Percentiles rank a stretch among this genome's conserved stretches.
These are phyloP conservation scores for Brachypteracias leptosomus DNA, from an alignment of 2,113 vertebrate species.

Conservation along the genomic window DNA sequence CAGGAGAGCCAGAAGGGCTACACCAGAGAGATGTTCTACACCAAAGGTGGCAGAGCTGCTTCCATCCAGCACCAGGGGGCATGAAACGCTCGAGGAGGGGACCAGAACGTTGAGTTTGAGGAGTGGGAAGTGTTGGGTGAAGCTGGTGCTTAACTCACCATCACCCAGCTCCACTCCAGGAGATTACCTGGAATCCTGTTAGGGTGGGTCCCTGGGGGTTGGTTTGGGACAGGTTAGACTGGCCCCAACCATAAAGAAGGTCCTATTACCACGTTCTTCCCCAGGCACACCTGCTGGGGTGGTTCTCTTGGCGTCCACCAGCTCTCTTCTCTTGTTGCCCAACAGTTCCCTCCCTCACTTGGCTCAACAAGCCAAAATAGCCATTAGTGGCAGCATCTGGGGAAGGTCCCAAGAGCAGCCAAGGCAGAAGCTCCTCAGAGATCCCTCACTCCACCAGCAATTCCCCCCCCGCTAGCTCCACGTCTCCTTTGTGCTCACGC, in stretches of 20 bases:
- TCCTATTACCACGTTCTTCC: neutral
- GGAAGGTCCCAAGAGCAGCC: neutral
- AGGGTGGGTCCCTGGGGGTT: neutral
- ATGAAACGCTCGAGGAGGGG: neutral
- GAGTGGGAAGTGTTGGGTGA: neutral
- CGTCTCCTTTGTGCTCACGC: neutral
- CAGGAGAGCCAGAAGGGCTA: neutral
- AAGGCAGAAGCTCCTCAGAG: neutral
- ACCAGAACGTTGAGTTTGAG: neutral
- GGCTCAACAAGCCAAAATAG: neutral
- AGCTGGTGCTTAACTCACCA: neutral
- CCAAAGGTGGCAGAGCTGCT: neutral
- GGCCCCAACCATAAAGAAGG: neutral
- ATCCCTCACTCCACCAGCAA: neutral
- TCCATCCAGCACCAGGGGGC: neutral
- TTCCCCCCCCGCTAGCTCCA: neutral
- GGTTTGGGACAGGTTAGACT: neutral
- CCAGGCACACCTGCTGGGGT: neutral
- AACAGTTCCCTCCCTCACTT: neutral
- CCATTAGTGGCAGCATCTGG: neutral
- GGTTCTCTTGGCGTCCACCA: neutral
- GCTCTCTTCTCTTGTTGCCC: neutral
- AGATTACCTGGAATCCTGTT: conserved; percentile 34
- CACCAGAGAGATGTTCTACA: neutral
- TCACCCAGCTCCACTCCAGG: neutral